Percentiles rank a stretch among this genome's conserved stretches.
phyloP scores from a whole-genome alignment of 2,113 vertebrate species.

The Podiceps cristatus region DNA sequence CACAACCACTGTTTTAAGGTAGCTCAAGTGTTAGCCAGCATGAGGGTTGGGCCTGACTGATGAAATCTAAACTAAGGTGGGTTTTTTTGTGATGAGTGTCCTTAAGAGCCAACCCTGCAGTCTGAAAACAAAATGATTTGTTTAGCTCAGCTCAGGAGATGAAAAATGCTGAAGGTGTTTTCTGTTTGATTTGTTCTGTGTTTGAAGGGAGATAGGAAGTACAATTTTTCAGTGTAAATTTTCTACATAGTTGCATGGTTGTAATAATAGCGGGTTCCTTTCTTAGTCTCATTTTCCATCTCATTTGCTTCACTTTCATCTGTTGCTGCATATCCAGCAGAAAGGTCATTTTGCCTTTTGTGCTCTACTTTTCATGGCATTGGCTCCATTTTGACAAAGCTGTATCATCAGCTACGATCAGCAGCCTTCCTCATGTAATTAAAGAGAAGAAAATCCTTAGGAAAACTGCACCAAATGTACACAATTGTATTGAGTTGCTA shows the following conservation, averaged over 20 bases:
- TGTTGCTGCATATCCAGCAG: background rate
- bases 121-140: background rate
- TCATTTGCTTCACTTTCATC: background rate
- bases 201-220: background rate
- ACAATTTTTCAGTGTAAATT: background rate
- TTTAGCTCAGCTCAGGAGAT: background rate
- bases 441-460: constrained; percentile 14
- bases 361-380: background rate
- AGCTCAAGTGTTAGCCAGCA: background rate
- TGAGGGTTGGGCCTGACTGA: background rate
- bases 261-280: background rate
- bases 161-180: background rate
- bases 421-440: background rate
- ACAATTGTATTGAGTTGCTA: constrained; percentile 1
- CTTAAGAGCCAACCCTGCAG: background rate
- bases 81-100: background rate
- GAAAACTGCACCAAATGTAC: background rate
- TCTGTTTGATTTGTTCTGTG: background rate
- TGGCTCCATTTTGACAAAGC: background rate
- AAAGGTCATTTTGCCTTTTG: background rate
- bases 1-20: background rate
- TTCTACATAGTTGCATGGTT: background rate
- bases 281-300: background rate
- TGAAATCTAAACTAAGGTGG: background rate
- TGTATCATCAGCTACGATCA: background rate